Evolutionary conservation across 2,797 vertebrate genomes (phyloP).

Genomic region (Allobates femoralis): DNA sequence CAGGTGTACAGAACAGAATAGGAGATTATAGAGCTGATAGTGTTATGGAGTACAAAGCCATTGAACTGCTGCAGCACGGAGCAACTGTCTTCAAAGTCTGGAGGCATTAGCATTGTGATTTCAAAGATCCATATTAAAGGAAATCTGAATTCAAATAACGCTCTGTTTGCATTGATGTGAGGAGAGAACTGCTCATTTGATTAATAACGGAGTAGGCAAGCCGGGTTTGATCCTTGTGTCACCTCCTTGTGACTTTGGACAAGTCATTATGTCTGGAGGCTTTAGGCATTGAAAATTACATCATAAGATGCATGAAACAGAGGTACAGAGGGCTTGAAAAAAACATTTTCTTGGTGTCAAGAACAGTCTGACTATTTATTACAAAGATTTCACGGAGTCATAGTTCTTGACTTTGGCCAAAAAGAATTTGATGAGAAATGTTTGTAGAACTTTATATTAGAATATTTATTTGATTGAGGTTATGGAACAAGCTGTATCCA

Average conservation of each 20-base stretch:
- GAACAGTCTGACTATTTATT: neutral
- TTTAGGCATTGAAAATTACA: slow-evolving; percentile 35
- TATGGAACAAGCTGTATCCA: no score
- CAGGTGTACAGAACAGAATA: slow-evolving; percentile 31
- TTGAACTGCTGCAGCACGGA: slow-evolving; percentile 13
- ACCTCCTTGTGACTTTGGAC: slow-evolving; percentile 32
- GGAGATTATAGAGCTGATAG: slow-evolving; percentile 14
- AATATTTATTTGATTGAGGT: no score
- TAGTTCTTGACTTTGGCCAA: neutral
- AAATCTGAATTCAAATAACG: slow-evolving; percentile 40
- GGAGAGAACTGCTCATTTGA: slow-evolving; percentile 43
- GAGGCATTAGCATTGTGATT: slow-evolving; percentile 38
- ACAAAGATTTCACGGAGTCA: neutral
- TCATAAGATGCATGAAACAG: slow-evolving; percentile 7
- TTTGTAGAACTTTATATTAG: neutral
- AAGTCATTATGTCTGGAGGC: slow-evolving; percentile 20
- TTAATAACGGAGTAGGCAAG: slow-evolving; percentile 21
- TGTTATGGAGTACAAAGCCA: neutral
- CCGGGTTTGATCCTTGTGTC: slow-evolving; percentile 22
- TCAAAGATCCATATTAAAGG: slow-evolving; percentile 42
- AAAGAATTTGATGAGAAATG: neutral
- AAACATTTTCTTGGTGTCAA: slow-evolving; percentile 19
- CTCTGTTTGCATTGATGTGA: slow-evolving; percentile 39
- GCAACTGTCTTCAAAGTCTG: slow-evolving; percentile 37
- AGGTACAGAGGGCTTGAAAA: neutral